phyloP scores from a whole-genome alignment of 2,888 invertebrate species.

The Cataglyphis cursor region DNA sequence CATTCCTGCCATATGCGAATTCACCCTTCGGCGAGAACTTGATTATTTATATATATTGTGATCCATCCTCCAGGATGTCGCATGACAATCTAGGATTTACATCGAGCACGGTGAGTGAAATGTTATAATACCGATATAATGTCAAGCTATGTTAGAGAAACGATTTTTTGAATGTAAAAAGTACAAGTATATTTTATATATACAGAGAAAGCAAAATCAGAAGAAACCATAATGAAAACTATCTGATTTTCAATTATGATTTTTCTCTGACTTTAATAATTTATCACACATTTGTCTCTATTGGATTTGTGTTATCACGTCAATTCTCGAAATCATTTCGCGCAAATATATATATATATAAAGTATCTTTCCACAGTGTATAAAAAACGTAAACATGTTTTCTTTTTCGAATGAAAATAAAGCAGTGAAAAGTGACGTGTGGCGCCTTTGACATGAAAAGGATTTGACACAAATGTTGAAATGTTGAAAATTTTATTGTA shows the following conservation, averaged over 20 bases:
- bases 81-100: slow-evolving; percentile 85
- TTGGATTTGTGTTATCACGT: not conserved
- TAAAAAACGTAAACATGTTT: slow-evolving; percentile 17
- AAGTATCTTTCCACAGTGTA: not conserved
- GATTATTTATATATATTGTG: not conserved
- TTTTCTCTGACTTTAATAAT: not conserved
- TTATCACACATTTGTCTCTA: not conserved
- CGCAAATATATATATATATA: not conserved
- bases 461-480: not conserved
- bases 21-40: slow-evolving; percentile 1
- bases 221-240: not conserved
- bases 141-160: not conserved
- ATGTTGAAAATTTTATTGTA: not conserved
- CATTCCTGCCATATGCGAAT: not conserved
- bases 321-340: not conserved
- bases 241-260: not conserved
- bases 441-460: not conserved
- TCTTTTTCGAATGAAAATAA: not conserved
- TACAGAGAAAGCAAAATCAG: not conserved
- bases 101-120: slow-evolving; percentile 82
- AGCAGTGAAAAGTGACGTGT: not conserved
- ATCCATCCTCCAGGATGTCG: slow-evolving; percentile 77
- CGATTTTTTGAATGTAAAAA: not conserved
- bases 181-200: not conserved
- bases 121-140: not conserved